phyloP scores from a whole-genome alignment of 2,888 invertebrate species.

The Malacosoma neustria region DNA sequence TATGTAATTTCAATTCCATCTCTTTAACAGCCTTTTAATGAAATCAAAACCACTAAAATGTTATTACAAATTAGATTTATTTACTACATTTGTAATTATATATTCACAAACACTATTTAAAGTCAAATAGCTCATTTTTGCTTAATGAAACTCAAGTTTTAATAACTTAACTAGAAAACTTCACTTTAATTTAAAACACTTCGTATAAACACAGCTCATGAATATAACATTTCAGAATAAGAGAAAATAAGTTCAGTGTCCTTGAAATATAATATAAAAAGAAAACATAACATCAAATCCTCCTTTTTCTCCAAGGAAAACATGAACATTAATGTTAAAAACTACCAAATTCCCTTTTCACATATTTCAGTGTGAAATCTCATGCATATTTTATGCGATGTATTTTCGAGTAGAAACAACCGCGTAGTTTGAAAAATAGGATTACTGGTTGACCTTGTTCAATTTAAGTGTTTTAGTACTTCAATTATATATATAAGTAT shows the following conservation, averaged over 20 bases:
- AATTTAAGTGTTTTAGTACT: neutral
- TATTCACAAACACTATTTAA: too few relatives aligned
- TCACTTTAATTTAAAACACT: too few relatives aligned
- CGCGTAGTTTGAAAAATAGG: neutral
- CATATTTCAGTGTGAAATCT: neutral
- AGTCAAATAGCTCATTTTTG: too few relatives aligned
- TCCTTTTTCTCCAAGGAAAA: slow-evolving; percentile 3
- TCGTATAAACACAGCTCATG: too few relatives aligned
- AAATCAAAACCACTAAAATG: too few relatives aligned
- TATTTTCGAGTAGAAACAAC: neutral
- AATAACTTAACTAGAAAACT: slow-evolving; percentile 1
- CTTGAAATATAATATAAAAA: neutral
- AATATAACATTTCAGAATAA: neutral
- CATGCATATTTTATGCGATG: neutral
- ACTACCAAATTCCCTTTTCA: neutral
- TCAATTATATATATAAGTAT: too few relatives aligned
- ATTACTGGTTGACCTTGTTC: neutral
- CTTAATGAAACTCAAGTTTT: too few relatives aligned
- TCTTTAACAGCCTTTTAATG: too few relatives aligned
- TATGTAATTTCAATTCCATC: too few relatives aligned
- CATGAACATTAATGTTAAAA: neutral
- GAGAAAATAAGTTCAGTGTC: neutral
- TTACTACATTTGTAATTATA: too few relatives aligned
- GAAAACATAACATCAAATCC: neutral
- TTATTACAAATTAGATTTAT: too few relatives aligned